Percentiles rank a stretch among this genome's conserved stretches.
Conservation (phyloP, 1,140 invertebrate genomes). For the Armadillidium nasatum region DNA sequence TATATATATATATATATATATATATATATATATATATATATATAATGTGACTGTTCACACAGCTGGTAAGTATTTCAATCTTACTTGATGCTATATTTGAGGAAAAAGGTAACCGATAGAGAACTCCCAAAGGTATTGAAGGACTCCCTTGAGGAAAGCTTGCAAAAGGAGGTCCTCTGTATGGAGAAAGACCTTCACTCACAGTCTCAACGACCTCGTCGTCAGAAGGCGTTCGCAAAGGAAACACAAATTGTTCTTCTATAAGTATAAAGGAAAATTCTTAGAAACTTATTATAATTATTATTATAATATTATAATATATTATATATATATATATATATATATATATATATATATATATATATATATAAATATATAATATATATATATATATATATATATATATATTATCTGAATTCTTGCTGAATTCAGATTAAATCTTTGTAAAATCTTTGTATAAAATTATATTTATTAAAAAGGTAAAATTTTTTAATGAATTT, state of each 20-base stretch:
- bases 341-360: slow-evolving; percentile 6
- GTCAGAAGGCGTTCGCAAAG: not conserved
- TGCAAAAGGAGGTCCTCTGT: not conserved
- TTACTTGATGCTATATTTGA: not conserved
- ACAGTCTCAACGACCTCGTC: not conserved
- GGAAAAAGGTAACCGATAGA: not conserved
- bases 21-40: slow-evolving; percentile 6
- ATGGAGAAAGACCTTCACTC: not conserved
- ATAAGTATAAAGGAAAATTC: not conserved
- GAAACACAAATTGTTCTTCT: not conserved
- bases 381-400: not conserved
- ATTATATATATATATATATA: not conserved
- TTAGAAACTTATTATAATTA: no score
- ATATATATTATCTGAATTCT: no score
- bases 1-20: not conserved
- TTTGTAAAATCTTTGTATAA: no score
- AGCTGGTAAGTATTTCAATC: not conserved
- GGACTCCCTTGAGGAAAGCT: not conserved
- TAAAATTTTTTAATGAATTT: no score
- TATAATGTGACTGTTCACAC: not conserved
- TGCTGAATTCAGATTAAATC: no score
- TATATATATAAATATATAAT: not conserved
- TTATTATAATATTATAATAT: not conserved
- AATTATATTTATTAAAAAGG: no score
- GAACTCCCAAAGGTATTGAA: not conserved